Percentiles rank a stretch among this genome's conserved stretches.
These are phyloP conservation scores for Pandemis corylana DNA, from an alignment of 2,888 invertebrate genomes.

Conservation along the genomic window DNA sequence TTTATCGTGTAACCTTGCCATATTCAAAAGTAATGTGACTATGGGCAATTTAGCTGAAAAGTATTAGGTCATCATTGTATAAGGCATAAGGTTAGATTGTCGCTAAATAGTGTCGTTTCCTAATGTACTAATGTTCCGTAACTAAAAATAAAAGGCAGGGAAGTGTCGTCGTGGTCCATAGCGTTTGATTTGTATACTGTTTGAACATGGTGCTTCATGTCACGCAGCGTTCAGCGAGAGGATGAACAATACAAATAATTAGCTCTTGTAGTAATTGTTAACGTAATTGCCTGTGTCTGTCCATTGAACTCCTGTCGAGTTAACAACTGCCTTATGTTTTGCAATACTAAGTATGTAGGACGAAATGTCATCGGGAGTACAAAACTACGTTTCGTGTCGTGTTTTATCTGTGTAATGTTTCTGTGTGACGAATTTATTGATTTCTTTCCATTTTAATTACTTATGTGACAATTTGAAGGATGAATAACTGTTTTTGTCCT, in stretches of 20 bases:
- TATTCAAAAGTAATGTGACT: constrained; percentile 30
- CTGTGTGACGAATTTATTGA: constrained; percentile 73
- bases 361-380: constrained; percentile 70
- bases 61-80: constrained; percentile 9
- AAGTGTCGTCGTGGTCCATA: constrained; percentile 7
- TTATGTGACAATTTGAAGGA: constrained; percentile 65
- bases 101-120: constrained; percentile 27
- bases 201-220: constrained; percentile 68
- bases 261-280: constrained; percentile 28
- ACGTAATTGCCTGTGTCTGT: constrained; percentile 33
- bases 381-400: constrained; percentile 66
- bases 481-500: constrained; percentile 65
- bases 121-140: constrained; percentile 33
- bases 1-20: constrained; percentile 35
- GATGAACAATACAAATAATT: constrained; percentile 25
- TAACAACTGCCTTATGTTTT: constrained; percentile 62
- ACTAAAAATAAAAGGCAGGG: constrained; percentile 12
- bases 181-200: constrained; percentile 40
- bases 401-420: constrained; percentile 59
- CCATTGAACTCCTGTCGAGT: constrained; percentile 54
- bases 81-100: constrained; percentile 31
- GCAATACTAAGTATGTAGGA: constrained; percentile 51
- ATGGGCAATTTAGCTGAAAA: constrained; percentile 24
- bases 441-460: constrained; percentile 53
- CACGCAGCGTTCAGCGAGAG: constrained; percentile 60